Percentiles rank a stretch among this genome's conserved stretches.
These are phyloP conservation scores for Atta colombica DNA, from an alignment of 1,140 invertebrate species.

Conservation along the genomic window DNA sequence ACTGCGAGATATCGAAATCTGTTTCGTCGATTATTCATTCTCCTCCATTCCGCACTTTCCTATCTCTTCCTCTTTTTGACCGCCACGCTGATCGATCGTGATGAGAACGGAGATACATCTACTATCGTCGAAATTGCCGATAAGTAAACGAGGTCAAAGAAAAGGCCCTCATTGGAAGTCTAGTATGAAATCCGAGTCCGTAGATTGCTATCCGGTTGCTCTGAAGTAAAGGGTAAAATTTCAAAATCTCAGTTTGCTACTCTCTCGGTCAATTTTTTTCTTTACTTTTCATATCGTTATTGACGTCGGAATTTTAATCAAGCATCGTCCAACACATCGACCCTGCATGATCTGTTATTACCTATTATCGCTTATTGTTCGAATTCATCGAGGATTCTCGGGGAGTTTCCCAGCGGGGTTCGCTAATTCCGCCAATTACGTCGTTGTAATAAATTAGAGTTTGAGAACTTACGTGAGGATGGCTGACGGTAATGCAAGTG, in stretches of 20 bases:
- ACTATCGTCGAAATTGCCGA: constrained; percentile 53
- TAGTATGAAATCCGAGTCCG: constrained; percentile 1
- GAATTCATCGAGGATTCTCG: constrained; percentile 4
- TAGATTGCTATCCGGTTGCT: constrained; percentile 6
- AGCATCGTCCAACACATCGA: neutral
- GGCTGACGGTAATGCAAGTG: constrained; percentile 85
- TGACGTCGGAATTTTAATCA: neutral
- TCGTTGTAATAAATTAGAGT: neutral
- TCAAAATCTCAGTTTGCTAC: neutral
- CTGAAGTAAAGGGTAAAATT: neutral
- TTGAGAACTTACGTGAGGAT: constrained; percentile 82
- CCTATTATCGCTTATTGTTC: neutral
- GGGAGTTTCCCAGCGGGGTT: neutral
- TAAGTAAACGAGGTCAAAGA: constrained; percentile 67
- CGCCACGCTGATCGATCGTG: constrained; percentile 45
- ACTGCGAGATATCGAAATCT: constrained; percentile 61
- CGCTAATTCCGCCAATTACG: constrained; percentile 7
- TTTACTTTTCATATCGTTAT: neutral
- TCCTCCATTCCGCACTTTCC: neutral
- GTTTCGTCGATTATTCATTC: constrained; percentile 40
- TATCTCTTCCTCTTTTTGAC: constrained; percentile 21
- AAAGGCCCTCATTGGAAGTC: constrained; percentile 36
- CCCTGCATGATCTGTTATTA: constrained; percentile 1
- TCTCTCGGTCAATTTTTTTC: neutral
- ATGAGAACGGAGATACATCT: constrained; percentile 57